Evolutionary conservation across 2,113 vertebrate species (phyloP).

Genomic region (Cricetomys ansorgei): DNA sequence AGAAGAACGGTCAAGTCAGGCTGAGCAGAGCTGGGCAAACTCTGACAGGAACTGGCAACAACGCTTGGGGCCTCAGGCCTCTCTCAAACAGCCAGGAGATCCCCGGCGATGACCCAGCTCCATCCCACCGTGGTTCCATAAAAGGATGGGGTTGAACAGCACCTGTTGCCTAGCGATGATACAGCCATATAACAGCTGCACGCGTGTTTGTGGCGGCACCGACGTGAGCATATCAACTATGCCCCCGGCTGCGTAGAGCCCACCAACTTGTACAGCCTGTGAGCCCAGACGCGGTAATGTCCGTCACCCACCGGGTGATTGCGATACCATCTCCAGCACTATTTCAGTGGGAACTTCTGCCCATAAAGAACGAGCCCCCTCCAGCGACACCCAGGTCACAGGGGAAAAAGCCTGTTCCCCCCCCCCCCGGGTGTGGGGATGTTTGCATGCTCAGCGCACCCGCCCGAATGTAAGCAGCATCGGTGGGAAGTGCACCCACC

Average conservation of each 20-base stretch:
- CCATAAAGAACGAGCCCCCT: neutral
- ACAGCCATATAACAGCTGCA: neutral
- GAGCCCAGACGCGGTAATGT: neutral
- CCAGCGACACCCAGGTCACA: too few relatives aligned
- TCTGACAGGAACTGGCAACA: neutral
- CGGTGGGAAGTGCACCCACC: neutral
- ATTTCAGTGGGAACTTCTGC: neutral
- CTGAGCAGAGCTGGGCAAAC: neutral
- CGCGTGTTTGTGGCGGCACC: too few relatives aligned
- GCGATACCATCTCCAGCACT: neutral
- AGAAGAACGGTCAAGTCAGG: accelerated
- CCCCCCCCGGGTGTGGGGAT: too few relatives aligned
- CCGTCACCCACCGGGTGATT: neutral
- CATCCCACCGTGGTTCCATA: neutral
- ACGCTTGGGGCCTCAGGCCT: accelerated
- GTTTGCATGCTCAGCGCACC: neutral
- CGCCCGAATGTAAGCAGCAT: accelerated
- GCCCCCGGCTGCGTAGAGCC: neutral
- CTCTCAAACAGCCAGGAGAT: too few relatives aligned
- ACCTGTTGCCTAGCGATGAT: neutral
- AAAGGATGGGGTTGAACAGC: neutral
- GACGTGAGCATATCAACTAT: neutral
- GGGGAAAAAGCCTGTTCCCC: neutral
- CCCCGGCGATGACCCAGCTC: neutral
- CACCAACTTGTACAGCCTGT: neutral